Evolutionary conservation across 2,113 vertebrate species (phyloP).

Genomic region (Boulengerochromis microlepis): DNA sequence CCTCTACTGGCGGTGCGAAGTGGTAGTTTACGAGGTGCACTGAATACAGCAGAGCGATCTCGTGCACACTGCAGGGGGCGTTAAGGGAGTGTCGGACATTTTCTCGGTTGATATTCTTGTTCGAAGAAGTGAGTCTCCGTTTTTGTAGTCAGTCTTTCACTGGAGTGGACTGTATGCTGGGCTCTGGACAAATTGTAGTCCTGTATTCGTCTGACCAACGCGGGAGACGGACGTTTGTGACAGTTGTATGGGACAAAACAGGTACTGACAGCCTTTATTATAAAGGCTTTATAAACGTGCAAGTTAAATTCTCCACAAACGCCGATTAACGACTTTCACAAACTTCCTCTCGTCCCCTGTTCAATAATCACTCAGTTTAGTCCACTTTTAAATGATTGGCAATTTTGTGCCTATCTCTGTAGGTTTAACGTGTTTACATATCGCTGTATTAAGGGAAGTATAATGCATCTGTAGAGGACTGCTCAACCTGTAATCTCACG

Average conservation of each 20-base stretch:
- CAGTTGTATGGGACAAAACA: conserved; percentile 10
- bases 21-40: not conserved
- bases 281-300: too few relatives aligned
- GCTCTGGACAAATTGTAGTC: not conserved
- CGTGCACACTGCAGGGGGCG: not conserved
- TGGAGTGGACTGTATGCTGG: not conserved
- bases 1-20: not conserved
- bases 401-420: not conserved
- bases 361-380: not conserved
- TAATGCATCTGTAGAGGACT: not conserved
- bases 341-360: not conserved
- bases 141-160: not conserved
- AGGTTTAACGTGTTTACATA: not conserved
- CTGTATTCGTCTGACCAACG: not conserved
- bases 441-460: not conserved
- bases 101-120: not conserved
- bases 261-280: conserved; percentile 3
- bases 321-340: not conserved
- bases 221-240: not conserved
- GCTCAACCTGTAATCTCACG: not conserved
- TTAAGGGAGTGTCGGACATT: not conserved
- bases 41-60: not conserved
- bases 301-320: not conserved
- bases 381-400: not conserved
- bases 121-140: not conserved